A percentile compares a stretch with the other conserved stretches of the same genome.
Conservation (phyloP, 2,888 invertebrate genomes). For the Branchipolynoe longqiensis region DNA sequence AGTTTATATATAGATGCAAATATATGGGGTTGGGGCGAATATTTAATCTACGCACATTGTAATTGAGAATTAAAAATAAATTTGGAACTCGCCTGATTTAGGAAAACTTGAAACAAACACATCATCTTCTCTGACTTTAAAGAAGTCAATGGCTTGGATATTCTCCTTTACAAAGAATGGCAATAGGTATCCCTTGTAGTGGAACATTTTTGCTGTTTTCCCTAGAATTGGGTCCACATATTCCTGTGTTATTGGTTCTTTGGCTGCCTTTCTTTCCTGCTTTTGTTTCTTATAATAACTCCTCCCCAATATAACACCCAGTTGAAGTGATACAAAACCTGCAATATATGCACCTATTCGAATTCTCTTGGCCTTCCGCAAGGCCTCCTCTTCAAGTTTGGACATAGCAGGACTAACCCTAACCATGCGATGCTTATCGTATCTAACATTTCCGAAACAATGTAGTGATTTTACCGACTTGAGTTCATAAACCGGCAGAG, state of each 20-base stretch:
- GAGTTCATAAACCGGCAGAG: too few relatives aligned
- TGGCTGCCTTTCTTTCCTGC: neutral
- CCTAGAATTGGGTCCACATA: neutral
- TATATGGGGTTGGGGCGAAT: too few relatives aligned
- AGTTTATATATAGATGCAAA: too few relatives aligned
- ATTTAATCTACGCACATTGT: too few relatives aligned
- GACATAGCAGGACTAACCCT: too few relatives aligned
- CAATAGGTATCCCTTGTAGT: slow-evolving; percentile 11
- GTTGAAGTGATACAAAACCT: neutral
- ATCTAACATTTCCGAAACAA: too few relatives aligned
- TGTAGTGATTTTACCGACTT: too few relatives aligned
- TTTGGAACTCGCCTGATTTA: slow-evolving; percentile 17
- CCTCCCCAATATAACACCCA: neutral
- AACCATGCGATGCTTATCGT: too few relatives aligned
- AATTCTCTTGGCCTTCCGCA: neutral
- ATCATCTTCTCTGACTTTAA: slow-evolving; percentile 16
- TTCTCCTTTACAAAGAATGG: slow-evolving; percentile 12
- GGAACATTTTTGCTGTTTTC: neutral
- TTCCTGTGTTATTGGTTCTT: neutral
- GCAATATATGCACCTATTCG: neutral
- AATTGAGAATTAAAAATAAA: neutral
- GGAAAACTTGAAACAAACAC: slow-evolving; percentile 28
- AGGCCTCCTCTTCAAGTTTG: too few relatives aligned
- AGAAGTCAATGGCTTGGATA: neutral
- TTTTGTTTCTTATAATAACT: neutral